Base-by-base conservation (phyloP, 2,797 vertebrate genomes). In the Aldrovandia affinis region DNA sequence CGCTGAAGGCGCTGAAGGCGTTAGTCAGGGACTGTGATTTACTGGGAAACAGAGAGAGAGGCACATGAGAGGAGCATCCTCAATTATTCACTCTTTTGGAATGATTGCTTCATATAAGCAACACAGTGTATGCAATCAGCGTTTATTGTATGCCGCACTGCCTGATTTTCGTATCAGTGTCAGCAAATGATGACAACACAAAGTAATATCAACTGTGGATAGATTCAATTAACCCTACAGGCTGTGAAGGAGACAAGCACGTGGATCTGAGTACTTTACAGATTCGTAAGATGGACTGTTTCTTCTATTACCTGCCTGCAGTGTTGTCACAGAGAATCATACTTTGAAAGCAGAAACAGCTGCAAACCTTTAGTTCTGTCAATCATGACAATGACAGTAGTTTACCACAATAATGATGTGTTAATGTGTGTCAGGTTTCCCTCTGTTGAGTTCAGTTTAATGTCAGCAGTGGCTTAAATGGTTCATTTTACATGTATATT, bases 1-100 rank as follows among this genome's bases (percentile, higher is more conserved):
- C 98, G 2, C 98, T 96, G 88, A 99, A 96, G 91, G 95, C 95
- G 88, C 96, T 98, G 96, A 99, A 98, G 94, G 97, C 98, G 93
- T 98, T 99, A 89, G 98, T 98, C 95, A 99, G 92, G 88, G 98
- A 99, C 94, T 99, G 98, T 0, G 98, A 99, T 95, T 99, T 99
- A 96, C 98, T 99, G 96, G 86, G 96, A 96, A 25, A 85, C 33
- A 75, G 65, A 78, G 55, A 78, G 55, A 84, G 54, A 82, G 84
- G 39, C 20, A 78, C 28, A 61, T 85, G 57, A 82, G 84, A 82
- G 57, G 30, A 59, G 50, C 20, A 65, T 39, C 47, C 68, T 59
- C 54, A 57, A 52, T 1, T 47, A 79, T 47, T 42, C 73, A n/a
- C 50, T 75, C 68, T n/a, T n/a, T 75, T 63, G 36, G 78, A 83